Evolutionary conservation across 2,888 invertebrate genomes (phyloP).

Genomic region (Drosophila paramelanica): DNA sequence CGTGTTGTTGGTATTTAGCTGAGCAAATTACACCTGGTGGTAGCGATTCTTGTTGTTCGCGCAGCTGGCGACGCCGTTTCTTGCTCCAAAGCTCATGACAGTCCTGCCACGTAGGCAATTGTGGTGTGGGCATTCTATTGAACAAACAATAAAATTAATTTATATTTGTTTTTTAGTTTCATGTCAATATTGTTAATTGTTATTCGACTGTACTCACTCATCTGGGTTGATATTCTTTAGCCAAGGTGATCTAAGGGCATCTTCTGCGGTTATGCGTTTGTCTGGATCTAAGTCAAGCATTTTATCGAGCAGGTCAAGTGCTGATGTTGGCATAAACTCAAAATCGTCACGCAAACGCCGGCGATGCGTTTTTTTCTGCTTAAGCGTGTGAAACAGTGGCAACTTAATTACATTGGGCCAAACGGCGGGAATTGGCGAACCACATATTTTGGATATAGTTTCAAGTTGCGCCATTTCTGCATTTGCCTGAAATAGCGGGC

Average conservation of each 20-base stretch:
- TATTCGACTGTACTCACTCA: conserved; percentile 88
- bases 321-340: conserved; percentile 94
- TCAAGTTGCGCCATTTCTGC: conserved; percentile 97
- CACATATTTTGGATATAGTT: conserved; percentile 96
- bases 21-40: conserved; percentile 65
- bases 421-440: conserved; percentile 97
- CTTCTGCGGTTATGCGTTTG: conserved; percentile 96
- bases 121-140: conserved; percentile 91
- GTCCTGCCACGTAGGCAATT: conserved; percentile 97
- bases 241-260: conserved; percentile 97
- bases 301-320: conserved; percentile 95
- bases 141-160: conserved; percentile 48
- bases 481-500: conserved; percentile 98
- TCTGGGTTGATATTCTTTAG: conserved; percentile 95
- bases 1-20: conserved; percentile 74
- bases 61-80: conserved; percentile 93
- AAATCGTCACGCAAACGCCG: conserved; percentile 96
- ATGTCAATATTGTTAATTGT: not conserved
- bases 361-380: conserved; percentile 95
- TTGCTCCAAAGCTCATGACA: conserved; percentile 99
- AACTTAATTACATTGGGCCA: conserved; percentile 98
- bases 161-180: not conserved
- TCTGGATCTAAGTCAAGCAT: conserved; percentile 99
- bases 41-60: conserved; percentile 87
- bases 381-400: conserved; percentile 95